Percentiles rank a stretch among this genome's conserved stretches.
Evolutionary conservation across 2,888 invertebrate species (phyloP).

Genomic region (Cantharis nigra): DNA sequence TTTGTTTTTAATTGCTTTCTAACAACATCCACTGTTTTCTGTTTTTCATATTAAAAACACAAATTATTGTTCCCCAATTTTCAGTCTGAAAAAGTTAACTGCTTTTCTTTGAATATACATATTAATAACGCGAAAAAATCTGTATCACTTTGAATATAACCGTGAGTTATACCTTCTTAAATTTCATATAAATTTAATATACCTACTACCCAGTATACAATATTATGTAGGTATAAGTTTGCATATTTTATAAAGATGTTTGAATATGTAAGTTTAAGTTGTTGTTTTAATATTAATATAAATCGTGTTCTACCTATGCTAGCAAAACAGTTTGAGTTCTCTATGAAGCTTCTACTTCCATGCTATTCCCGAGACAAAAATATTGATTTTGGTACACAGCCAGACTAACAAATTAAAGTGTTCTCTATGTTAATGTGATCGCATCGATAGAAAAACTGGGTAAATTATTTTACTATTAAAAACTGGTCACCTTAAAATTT

Average conservation of each 20-base stretch:
- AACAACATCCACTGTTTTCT: neutral
- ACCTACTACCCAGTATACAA: too few species aligned
- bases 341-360: neutral
- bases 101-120: neutral
- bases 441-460: neutral
- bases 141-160: neutral
- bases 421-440: neutral
- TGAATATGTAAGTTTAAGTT: neutral
- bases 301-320: neutral
- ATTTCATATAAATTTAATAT: neutral
- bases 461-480: neutral
- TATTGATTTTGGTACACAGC: conserved; percentile 2
- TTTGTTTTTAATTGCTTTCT: neutral
- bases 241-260: neutral
- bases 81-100: neutral
- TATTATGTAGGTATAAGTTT: neutral
- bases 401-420: conserved; percentile 4
- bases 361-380: neutral
- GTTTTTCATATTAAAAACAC: neutral
- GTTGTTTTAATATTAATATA: neutral
- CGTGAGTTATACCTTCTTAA: neutral
- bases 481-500: neutral
- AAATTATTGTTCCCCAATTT: neutral
- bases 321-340: neutral
- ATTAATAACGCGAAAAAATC: neutral